A percentile compares a stretch with the other conserved stretches of the same genome.
These are phyloP conservation scores for Halesus radiatus DNA, from an alignment of 1,140 invertebrate genomes.

Conservation along the genomic window DNA sequence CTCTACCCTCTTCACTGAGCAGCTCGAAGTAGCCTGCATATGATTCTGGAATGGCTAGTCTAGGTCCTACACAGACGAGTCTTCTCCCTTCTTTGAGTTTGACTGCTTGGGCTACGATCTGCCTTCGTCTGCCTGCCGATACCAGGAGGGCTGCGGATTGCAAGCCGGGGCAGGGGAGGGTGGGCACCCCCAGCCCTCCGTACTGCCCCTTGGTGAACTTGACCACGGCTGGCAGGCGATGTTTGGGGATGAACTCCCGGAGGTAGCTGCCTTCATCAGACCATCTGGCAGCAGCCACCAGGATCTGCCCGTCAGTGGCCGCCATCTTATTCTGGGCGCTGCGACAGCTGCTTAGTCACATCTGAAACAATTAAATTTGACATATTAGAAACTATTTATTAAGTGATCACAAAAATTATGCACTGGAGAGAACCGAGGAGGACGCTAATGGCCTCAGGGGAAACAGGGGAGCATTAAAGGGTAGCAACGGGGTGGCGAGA, in stretches of 20 bases:
- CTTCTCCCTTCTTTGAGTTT: conserved; percentile 89
- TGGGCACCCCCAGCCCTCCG: conserved; percentile 88
- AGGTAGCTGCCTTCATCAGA: conserved; percentile 84
- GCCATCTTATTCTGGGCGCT: conserved; percentile 72
- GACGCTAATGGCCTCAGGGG: too few species aligned
- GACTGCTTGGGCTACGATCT: conserved; percentile 91
- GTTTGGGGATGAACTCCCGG: conserved; percentile 84
- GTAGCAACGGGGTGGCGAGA: too few species aligned
- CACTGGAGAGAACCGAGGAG: too few species aligned
- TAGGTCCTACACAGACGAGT: conserved; percentile 83
- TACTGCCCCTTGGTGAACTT: conserved; percentile 95
- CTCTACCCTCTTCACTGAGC: conserved; percentile 91
- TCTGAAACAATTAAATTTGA: conserved; percentile 46
- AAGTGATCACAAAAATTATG: too few species aligned
- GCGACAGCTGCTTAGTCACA: conserved; percentile 46
- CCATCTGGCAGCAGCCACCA: conserved; percentile 88
- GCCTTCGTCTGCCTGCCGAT: conserved; percentile 85
- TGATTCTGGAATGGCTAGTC: conserved; percentile 89
- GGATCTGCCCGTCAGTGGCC: conserved; percentile 87
- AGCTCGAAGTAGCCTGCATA: conserved; percentile 95
- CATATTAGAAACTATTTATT: too few species aligned
- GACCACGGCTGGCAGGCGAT: conserved; percentile 85
- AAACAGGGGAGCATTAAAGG: too few species aligned
- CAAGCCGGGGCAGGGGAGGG: conserved; percentile 84
- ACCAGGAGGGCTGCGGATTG: conserved; percentile 88